Conservation (phyloP, 2,888 invertebrate species). For the Agrochola circellaris region DNA sequence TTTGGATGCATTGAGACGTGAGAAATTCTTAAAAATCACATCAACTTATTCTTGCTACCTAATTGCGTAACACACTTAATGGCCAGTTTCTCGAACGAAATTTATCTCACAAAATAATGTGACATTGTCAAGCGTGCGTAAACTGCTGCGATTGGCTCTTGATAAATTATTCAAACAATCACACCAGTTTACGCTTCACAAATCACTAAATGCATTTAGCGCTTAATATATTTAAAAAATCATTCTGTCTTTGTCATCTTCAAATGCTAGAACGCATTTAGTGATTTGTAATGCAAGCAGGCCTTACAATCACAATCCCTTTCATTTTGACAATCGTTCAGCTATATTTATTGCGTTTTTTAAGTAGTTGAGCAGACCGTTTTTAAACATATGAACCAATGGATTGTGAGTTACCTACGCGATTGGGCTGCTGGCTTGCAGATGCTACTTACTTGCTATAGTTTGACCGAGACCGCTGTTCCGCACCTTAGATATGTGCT, state of each 20-base stretch:
- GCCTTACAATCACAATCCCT: background rate
- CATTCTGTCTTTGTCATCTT: background rate
- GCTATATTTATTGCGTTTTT: background rate
- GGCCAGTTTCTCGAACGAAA: too few species aligned
- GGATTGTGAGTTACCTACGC: background rate
- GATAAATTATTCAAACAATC: too few species aligned
- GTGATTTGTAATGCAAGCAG: background rate
- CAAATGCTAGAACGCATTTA: background rate
- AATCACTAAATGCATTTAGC: too few species aligned
- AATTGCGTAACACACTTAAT: background rate
- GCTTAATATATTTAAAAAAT: background rate
- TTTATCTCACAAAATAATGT: too few species aligned
- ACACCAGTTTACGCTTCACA: too few species aligned
- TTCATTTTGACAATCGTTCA: background rate
- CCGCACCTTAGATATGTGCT: too few species aligned
- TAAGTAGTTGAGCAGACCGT: background rate
- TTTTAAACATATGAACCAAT: background rate
- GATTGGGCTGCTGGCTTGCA: background rate
- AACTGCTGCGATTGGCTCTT: too few species aligned
- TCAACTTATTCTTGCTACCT: background rate
- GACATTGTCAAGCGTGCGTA: too few species aligned
- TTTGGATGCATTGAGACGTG: background rate
- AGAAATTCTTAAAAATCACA: background rate
- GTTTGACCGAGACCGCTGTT: too few species aligned
- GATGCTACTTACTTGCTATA: background rate